Evolutionary conservation across 2,888 invertebrate genomes (phyloP).

Genomic region (Agapostemon virescens): DNA sequence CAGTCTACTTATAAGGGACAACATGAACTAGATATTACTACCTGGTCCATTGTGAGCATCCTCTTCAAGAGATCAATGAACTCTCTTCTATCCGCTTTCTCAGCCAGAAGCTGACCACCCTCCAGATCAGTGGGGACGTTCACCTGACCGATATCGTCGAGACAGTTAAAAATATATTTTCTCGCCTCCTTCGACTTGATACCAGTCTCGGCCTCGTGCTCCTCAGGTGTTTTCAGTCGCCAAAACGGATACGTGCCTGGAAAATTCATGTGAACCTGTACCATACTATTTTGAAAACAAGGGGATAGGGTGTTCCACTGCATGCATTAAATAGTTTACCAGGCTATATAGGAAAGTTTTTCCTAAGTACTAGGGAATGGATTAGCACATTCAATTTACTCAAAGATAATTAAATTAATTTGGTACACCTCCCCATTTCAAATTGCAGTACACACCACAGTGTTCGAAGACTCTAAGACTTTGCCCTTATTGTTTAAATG

Average conservation of each 20-base stretch:
- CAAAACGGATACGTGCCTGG: constrained; percentile 89
- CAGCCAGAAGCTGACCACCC: constrained; percentile 96
- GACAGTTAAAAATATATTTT: constrained; percentile 99
- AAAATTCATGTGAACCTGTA: background rate
- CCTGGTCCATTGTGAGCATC: constrained; percentile 99
- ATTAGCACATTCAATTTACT: no score
- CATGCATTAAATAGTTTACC: background rate
- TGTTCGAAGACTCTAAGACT: no score
- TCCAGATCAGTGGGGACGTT: constrained; percentile 98
- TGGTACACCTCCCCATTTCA: no score
- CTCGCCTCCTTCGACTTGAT: constrained; percentile 99
- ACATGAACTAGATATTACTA: constrained; percentile 82
- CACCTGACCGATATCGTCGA: constrained; percentile 98
- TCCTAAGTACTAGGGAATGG: no score
- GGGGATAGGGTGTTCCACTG: background rate
- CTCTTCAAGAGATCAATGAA: constrained; percentile 98
- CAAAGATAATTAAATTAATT: no score
- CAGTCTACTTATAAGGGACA: constrained; percentile 23
- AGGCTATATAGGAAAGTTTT: background rate
- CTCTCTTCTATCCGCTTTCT: constrained; percentile 97
- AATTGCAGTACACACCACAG: no score
- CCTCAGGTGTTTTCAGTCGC: constrained; percentile 96
- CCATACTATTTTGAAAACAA: no score
- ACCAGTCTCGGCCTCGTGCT: constrained; percentile 98
- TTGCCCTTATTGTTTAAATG: no score